phyloP scores from a whole-genome alignment of 2,797 vertebrate species.

The Sitta carolinensis region DNA sequence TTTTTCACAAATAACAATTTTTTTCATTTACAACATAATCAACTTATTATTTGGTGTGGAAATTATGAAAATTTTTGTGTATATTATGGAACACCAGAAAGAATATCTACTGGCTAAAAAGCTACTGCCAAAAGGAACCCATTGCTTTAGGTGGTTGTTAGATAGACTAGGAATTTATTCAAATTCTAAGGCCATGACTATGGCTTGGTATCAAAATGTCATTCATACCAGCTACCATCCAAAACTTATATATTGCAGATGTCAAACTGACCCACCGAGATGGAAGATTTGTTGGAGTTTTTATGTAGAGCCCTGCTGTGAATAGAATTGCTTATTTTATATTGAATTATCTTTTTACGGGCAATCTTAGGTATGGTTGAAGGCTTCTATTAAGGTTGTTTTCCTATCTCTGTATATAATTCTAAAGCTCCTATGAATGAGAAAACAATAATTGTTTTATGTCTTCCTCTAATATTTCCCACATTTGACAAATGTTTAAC shows the following conservation, averaged over 20 bases:
- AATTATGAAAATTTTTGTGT: neutral
- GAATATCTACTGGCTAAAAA: neutral
- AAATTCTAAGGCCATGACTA: conserved; percentile 63
- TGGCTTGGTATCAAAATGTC: conserved; percentile 74
- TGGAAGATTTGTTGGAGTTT: conserved; percentile 81
- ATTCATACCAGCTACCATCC: conserved; percentile 78
- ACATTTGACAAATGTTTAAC: neutral
- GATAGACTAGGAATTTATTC: conserved; percentile 71
- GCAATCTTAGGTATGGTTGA: neutral
- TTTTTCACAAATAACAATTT: neutral
- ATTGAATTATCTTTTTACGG: conserved; percentile 55
- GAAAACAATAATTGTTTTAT: neutral
- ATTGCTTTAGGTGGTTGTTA: conserved; percentile 66
- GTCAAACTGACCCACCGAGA: conserved; percentile 82
- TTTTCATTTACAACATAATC: neutral
- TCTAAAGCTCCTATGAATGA: neutral
- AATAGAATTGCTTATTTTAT: conserved; percentile 73
- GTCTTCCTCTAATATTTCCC: neutral
- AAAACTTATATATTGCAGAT: conserved; percentile 81
- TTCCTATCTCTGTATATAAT: neutral
- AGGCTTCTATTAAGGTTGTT: conserved; percentile 15
- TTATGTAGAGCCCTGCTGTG: conserved; percentile 72
- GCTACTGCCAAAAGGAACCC: conserved; percentile 40
- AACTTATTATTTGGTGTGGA: neutral
- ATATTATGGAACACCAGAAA: neutral